phyloP scores from a whole-genome alignment of 2,888 invertebrate genomes.

The Ormyrus labotus region DNA sequence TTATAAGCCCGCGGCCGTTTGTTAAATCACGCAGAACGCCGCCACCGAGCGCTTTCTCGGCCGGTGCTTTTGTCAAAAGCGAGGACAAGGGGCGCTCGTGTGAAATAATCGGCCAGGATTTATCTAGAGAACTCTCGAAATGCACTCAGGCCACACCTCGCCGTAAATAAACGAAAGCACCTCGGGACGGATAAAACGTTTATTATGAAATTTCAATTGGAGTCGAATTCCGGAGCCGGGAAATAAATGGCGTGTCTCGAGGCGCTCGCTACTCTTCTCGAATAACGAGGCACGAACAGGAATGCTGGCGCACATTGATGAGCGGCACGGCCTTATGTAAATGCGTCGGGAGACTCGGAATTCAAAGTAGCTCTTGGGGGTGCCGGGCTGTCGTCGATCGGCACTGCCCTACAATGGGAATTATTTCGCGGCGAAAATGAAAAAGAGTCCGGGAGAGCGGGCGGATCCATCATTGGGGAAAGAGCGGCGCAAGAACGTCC shows the following conservation, averaged over 20 bases:
- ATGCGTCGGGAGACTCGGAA: constrained; percentile 23
- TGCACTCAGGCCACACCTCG: not conserved
- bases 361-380: constrained; percentile 31
- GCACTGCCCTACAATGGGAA: no score
- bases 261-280: not conserved
- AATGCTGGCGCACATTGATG: constrained; percentile 15
- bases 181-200: constrained; percentile 9
- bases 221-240: not conserved
- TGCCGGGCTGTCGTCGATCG: not conserved
- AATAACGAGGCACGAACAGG: constrained; percentile 15
- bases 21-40: constrained; percentile 31
- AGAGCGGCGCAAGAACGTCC: not conserved
- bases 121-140: constrained; percentile 8
- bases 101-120: constrained; percentile 36
- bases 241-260: constrained; percentile 17
- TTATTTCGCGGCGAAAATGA: not conserved
- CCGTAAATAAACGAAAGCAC: constrained; percentile 23
- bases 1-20: constrained; percentile 33
- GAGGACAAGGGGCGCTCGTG: constrained; percentile 7
- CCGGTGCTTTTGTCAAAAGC: constrained; percentile 23
- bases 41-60: no score
- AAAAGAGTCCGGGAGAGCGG: not conserved
- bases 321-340: constrained; percentile 29
- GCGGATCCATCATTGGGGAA: constrained; percentile 13
- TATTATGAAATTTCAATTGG: constrained; percentile 46